Evolutionary conservation across 2,888 invertebrate species (phyloP).

Genomic region (Ecdyonurus torrentis): DNA sequence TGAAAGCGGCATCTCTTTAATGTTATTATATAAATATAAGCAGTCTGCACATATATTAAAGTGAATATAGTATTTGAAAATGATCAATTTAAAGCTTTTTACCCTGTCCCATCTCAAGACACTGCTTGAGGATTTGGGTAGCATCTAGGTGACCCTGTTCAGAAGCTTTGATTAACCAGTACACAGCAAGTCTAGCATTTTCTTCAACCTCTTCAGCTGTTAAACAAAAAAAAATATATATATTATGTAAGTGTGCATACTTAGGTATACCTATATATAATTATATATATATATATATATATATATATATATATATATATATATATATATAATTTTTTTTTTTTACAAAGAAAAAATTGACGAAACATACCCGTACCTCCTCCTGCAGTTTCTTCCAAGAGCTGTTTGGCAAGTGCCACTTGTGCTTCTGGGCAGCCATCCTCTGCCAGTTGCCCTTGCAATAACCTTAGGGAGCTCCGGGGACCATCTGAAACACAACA

Average conservation of each 20-base stretch:
- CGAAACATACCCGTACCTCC: too few relatives aligned
- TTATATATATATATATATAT: too few relatives aligned
- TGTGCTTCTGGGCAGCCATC: constrained; percentile 84
- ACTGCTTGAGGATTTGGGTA: constrained; percentile 56
- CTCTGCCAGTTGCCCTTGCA: constrained; percentile 54
- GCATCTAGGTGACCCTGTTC: constrained; percentile 84
- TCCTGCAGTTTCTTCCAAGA: constrained; percentile 66
- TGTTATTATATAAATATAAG: too few relatives aligned
- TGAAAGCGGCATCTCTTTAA: neutral
- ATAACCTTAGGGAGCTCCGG: constrained; percentile 25
- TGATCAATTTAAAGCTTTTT: constrained; percentile 5
- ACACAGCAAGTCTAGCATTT: constrained; percentile 65
- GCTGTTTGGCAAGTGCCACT: constrained; percentile 67
- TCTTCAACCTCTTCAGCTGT: constrained; percentile 42
- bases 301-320: neutral
- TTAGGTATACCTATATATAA: too few relatives aligned
- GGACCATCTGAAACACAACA: constrained; percentile 18
- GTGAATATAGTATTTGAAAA: neutral
- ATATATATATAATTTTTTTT: neutral
- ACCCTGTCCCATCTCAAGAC: constrained; percentile 45
- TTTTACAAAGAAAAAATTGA: neutral
- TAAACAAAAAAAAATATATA: too few relatives aligned
- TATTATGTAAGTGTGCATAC: too few relatives aligned
- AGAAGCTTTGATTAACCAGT: constrained; percentile 85
- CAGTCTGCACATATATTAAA: too few relatives aligned